phyloP scores from a whole-genome alignment of 2,888 invertebrate species.

The Leptopilina syphax region DNA sequence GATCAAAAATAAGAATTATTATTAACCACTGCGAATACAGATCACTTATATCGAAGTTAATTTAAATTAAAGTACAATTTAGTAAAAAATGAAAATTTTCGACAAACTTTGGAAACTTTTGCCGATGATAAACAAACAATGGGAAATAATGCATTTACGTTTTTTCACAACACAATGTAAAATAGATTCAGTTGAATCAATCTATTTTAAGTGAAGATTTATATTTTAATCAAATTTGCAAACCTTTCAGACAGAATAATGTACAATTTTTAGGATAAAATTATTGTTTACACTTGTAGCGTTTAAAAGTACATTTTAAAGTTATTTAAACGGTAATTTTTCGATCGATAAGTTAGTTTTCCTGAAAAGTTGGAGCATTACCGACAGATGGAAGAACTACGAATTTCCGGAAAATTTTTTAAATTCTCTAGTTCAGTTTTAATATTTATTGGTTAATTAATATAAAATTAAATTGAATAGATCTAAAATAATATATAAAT shows the following conservation, averaged over 20 bases:
- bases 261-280: neutral
- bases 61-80: neutral
- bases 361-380: no score
- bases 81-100: neutral
- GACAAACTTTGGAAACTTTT: neutral
- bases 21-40: neutral
- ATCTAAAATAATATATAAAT: neutral
- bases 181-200: neutral
- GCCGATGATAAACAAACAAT: neutral
- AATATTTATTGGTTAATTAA: neutral
- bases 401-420: neutral
- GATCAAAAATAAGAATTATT: neutral
- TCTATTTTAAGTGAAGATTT: neutral
- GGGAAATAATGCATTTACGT: neutral
- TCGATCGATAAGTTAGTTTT: neutral
- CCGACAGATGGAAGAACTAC: neutral
- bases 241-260: neutral
- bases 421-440: neutral
- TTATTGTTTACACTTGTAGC: neutral
- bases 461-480: neutral
- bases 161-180: neutral
- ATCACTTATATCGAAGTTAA: neutral
- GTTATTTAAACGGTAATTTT: constrained; percentile 1
- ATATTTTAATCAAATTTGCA: neutral
- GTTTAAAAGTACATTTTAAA: no score